A percentile compares a stretch with the other conserved stretches of the same genome.
Evolutionary conservation across 2,888 invertebrate species (phyloP).

Genomic region (Ypsolopha scabrella): DNA sequence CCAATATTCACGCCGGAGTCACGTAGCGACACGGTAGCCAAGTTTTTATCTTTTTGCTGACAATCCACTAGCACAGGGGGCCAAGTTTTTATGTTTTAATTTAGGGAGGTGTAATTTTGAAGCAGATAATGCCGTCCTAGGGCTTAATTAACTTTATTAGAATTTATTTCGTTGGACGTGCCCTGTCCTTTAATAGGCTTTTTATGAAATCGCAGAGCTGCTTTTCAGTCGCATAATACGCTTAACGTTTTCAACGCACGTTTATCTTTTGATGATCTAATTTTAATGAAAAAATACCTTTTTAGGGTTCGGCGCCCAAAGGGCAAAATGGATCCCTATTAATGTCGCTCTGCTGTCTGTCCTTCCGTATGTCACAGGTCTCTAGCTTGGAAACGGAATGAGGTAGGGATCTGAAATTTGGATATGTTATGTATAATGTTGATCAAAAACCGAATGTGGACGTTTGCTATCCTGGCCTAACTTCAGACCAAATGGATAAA

Average conservation of each 20-base stretch:
- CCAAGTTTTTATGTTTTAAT: constrained; percentile 39
- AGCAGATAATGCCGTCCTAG: constrained; percentile 52
- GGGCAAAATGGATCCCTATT: too few relatives aligned
- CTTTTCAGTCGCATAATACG: constrained; percentile 11
- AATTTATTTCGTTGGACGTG: constrained; percentile 57
- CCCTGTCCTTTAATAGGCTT: constrained; percentile 27
- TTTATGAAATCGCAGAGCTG: constrained; percentile 25
- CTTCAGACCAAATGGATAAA: too few relatives aligned
- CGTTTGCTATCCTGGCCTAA: too few relatives aligned
- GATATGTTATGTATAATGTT: too few relatives aligned
- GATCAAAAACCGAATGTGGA: too few relatives aligned
- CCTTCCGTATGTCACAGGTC: too few relatives aligned
- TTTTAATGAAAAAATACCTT: too few relatives aligned
- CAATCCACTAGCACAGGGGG: constrained; percentile 23
- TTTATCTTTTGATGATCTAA: background rate
- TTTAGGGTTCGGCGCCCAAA: too few relatives aligned
- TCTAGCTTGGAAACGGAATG: too few relatives aligned
- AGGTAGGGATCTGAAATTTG: too few relatives aligned
- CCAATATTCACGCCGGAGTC: constrained; percentile 17
- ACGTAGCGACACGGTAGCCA: constrained; percentile 28
- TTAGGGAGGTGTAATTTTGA: constrained; percentile 44
- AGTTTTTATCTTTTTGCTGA: constrained; percentile 34
- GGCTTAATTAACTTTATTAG: constrained; percentile 65
- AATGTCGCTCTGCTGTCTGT: too few relatives aligned
- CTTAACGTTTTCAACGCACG: background rate